phyloP scores from a whole-genome alignment of 2,113 vertebrate species.

The Todiramphus saurophagus region DNA sequence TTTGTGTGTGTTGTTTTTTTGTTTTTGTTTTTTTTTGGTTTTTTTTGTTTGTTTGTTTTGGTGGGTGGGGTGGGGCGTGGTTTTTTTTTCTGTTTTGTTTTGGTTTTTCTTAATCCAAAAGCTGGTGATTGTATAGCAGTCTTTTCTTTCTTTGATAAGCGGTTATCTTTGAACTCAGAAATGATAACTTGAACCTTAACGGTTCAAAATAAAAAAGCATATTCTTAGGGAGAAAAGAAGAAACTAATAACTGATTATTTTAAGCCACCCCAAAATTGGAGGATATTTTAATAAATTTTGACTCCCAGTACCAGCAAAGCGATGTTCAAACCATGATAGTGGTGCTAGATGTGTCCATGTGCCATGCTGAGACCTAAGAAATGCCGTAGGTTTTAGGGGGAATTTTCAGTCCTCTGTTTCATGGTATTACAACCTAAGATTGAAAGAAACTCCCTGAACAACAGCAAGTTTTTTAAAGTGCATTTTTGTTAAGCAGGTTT shows the following conservation, averaged over 20 bases:
- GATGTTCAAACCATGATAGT: not conserved
- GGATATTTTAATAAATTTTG: not conserved
- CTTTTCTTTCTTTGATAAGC: not conserved
- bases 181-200: not conserved
- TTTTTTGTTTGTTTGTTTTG: too few relatives aligned
- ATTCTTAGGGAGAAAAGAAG: not conserved
- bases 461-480: not conserved
- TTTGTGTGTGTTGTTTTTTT: not conserved
- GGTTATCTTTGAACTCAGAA: not conserved
- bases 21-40: too few relatives aligned
- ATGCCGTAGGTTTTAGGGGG: not conserved
- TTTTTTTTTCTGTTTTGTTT: not conserved
- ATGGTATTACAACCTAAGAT: not conserved
- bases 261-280: not conserved
- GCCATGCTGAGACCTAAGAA: not conserved
- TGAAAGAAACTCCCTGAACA: not conserved
- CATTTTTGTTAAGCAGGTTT: not conserved
- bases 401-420: not conserved
- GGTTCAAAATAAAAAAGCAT: not conserved
- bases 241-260: not conserved
- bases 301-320: not conserved
- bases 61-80: too few relatives aligned
- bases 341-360: not conserved
- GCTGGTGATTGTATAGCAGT: not conserved
- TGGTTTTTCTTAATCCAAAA: not conserved